Evolutionary conservation across 53 echinoderm and acorn worm species (phyloP).

Genomic region (Arbacia lixula): DNA sequence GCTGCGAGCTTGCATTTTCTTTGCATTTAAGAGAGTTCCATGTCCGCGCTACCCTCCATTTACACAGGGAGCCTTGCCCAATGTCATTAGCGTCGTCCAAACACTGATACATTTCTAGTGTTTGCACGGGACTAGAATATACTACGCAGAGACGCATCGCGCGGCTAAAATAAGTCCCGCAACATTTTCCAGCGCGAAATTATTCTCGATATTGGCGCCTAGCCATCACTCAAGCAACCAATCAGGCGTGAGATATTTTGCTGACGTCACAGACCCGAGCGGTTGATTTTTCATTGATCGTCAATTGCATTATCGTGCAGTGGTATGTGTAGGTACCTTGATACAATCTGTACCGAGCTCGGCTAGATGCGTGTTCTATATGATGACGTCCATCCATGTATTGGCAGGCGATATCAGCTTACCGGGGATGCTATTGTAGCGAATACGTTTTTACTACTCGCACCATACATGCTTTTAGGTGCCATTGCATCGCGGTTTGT

Average conservation of each 20-base stretch:
- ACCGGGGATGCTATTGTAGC: not conserved
- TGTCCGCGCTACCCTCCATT: not conserved
- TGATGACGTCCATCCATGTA: too few relatives aligned
- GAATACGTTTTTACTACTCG: constrained; percentile 15
- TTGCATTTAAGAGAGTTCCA: too few relatives aligned
- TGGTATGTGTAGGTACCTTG: constrained; percentile 36
- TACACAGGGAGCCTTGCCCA: not conserved
- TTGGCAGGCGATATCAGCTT: not conserved
- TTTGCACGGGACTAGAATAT: constrained; percentile 11
- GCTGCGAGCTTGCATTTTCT: too few relatives aligned
- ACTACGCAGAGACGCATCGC: constrained; percentile 4
- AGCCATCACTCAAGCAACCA: constrained; percentile 39
- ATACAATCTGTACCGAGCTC: too few relatives aligned
- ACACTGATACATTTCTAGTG: constrained; percentile 4
- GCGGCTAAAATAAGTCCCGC: constrained; percentile 9
- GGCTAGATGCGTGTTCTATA: too few relatives aligned
- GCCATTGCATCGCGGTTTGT: constrained; percentile 16
- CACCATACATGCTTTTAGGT: constrained; percentile 10
- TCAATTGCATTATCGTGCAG: constrained; percentile 43
- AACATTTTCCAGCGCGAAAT: constrained; percentile 3
- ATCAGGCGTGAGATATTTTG: constrained; percentile 37
- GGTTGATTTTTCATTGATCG: constrained; percentile 56
- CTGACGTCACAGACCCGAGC: constrained; percentile 39
- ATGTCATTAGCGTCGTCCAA: not conserved
- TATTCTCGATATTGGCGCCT: not conserved